Base-by-base conservation (phyloP, 2,888 invertebrate genomes). In the Rhingia rostrata region DNA sequence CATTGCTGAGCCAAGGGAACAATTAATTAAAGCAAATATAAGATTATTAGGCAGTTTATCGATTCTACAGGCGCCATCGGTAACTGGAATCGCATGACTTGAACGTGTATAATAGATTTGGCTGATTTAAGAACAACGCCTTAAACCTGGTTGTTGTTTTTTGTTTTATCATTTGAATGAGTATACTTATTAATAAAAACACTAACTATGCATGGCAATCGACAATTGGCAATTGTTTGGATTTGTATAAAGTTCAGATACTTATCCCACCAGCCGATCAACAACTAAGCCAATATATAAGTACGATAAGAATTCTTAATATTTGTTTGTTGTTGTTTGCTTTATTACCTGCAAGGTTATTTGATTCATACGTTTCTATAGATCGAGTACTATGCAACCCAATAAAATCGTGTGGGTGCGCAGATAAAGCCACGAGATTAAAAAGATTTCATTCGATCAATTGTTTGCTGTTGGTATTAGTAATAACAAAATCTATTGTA, bases 11-110 rank as follows among this genome's bases (percentile, higher is more conserved):
- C 5, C 10, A 33, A 41, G 32, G 9, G 32, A 30, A n/a, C 9
- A 22, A 14, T 14, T 6, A n/a, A 56, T 39, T 4, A 22, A 14
- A 4, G 14, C 9, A 33, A 45, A 67, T 35, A 56, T 35, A 14
- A 43, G 56, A 60, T 39, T 22, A 12, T 12, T 10, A 1, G 9
- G 49, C 10, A 30, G 6, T n/a, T 64, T 39, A 79, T 63, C 60
- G 37, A 12, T 47, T 60, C 53, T 39, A 45, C 41, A 49, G 66
- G 82, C 77, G 82, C 70, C 82, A 77, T 58, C 58, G 49, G 39
- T 64, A 53, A 72, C 22, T 61, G 33, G 22, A 22, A 70, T 51
- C 60, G 22, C 22, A 49, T 70, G 60, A 37, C 6, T 56, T 72
- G 22, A 22, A 35, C 49, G 33, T 37, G 56, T 47, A 39, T 60